phyloP scores from a whole-genome alignment of 1,140 invertebrate genomes.

The Drosophila sulfurigaster region DNA sequence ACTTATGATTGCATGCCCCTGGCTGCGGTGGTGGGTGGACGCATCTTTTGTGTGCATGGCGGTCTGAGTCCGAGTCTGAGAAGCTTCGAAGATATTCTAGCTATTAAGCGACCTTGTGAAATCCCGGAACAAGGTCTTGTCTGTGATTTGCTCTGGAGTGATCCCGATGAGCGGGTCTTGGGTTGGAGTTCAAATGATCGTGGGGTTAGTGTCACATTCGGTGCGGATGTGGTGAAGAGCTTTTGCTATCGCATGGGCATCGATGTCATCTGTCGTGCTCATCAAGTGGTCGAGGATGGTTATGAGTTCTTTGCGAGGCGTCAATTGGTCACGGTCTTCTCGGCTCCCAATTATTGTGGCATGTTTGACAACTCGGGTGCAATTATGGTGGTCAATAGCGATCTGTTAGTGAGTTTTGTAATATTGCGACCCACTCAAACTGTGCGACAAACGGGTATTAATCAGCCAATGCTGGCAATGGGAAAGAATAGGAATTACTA shows the following conservation, averaged over 20 bases:
- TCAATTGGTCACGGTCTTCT: slow-evolving; percentile 93
- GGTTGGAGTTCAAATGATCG: slow-evolving; percentile 95
- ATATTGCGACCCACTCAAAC: slow-evolving; percentile 24
- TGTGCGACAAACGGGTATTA: background rate
- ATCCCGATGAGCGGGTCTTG: slow-evolving; percentile 92
- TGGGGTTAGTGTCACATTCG: slow-evolving; percentile 93
- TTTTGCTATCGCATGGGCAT: slow-evolving; percentile 93
- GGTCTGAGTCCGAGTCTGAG: slow-evolving; percentile 92
- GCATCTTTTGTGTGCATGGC: slow-evolving; percentile 94
- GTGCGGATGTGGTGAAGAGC: slow-evolving; percentile 91
- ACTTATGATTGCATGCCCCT: slow-evolving; percentile 90
- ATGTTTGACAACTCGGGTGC: slow-evolving; percentile 96
- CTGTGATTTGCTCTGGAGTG: slow-evolving; percentile 95
- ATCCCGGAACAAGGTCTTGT: slow-evolving; percentile 93
- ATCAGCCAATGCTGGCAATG: slow-evolving; percentile 5
- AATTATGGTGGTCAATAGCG: slow-evolving; percentile 94
- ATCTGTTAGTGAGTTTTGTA: slow-evolving; percentile 36
- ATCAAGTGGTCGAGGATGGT: slow-evolving; percentile 96
- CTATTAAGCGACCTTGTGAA: slow-evolving; percentile 95
- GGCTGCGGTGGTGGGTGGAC: slow-evolving; percentile 92
- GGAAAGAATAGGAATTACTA: slow-evolving; percentile 48
- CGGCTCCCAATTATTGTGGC: slow-evolving; percentile 93
- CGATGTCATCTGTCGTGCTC: slow-evolving; percentile 94
- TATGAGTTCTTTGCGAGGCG: slow-evolving; percentile 93
- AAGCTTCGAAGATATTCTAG: slow-evolving; percentile 95